Conservation (phyloP, 2,113 vertebrate species). For the Raja brachyura region DNA sequence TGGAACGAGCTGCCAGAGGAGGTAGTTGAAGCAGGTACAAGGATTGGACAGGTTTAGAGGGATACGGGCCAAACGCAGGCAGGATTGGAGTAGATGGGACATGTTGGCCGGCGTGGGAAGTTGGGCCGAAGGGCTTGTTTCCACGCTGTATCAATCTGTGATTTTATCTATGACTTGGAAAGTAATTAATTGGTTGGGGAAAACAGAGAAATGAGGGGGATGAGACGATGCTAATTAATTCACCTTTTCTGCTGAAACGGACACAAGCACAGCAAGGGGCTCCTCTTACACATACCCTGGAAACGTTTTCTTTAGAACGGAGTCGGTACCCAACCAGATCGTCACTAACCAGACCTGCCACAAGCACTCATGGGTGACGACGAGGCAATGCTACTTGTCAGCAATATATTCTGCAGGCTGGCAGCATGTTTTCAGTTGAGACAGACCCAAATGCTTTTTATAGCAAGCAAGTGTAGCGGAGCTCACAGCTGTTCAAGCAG, state of each 20-base stretch:
- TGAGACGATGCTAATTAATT: background rate
- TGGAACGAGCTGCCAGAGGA: no score
- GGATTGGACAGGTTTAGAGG: no score
- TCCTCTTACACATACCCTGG: background rate
- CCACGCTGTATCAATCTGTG: no score
- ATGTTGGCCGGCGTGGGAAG: no score
- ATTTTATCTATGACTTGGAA: no score
- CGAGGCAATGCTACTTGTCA: background rate
- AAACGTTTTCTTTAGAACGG: background rate
- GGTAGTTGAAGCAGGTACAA: no score
- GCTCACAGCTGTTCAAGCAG: background rate
- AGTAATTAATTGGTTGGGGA: no score
- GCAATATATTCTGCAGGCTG: background rate
- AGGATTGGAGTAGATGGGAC: no score
- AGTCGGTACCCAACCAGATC: background rate
- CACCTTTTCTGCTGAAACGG: background rate
- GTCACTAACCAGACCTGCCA: background rate
- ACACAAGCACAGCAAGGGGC: background rate
- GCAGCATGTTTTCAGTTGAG: background rate
- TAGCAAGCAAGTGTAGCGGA: background rate
- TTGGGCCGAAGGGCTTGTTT: no score
- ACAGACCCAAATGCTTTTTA: background rate
- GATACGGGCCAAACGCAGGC: no score
- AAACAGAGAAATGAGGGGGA: background rate
- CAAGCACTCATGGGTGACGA: background rate